Evolutionary conservation across 2,113 vertebrate genomes (phyloP).

Genomic region (Nestor notabilis): DNA sequence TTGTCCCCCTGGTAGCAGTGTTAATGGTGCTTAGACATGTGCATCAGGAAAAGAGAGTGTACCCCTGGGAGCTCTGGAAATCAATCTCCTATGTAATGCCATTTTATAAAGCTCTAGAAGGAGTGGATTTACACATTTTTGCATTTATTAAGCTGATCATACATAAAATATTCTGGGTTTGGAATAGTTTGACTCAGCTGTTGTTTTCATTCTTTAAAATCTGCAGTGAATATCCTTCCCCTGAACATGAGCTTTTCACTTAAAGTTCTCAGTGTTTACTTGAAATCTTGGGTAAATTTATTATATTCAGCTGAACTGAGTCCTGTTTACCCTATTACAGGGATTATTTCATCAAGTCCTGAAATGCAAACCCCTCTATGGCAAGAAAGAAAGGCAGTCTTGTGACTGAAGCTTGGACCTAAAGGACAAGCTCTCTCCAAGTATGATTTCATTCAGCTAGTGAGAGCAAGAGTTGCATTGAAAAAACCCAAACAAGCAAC

Average conservation of each 20-base stretch:
- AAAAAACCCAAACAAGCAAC: not conserved
- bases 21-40: conserved; percentile 44
- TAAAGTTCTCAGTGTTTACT: not conserved
- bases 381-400: not conserved
- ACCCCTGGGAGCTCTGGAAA: conserved; percentile 32
- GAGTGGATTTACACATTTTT: conserved; percentile 42
- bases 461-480: not conserved
- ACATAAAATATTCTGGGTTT: not conserved
- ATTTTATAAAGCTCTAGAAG: conserved; percentile 16
- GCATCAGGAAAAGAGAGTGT: not conserved
- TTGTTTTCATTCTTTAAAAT: conserved; percentile 24
- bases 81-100: conserved; percentile 38
- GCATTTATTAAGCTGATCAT: conserved; percentile 20
- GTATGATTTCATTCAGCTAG: conserved; percentile 19
- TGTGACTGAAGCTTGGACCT: not conserved
- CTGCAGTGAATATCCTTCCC: not conserved
- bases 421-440: not conserved
- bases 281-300: not conserved
- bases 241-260: not conserved
- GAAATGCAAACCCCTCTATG: not conserved
- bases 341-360: not conserved
- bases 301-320: not conserved
- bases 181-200: not conserved
- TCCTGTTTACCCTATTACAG: not conserved
- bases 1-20: conserved; percentile 25